Evolutionary conservation across 2,797 vertebrate species (phyloP).

Genomic region (Chelon auratus): DNA sequence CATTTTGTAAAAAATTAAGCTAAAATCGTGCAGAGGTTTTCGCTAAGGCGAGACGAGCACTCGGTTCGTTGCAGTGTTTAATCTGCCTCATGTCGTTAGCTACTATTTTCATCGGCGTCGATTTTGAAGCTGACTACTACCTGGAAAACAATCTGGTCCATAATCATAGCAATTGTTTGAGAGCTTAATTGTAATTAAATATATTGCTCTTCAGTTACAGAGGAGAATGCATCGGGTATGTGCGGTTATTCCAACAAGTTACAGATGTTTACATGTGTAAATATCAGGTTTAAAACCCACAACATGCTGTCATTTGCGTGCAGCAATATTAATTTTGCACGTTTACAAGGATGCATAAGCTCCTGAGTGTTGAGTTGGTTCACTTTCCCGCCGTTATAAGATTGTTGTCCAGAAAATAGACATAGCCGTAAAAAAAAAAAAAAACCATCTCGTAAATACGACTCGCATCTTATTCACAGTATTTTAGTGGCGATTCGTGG

Average conservation of each 20-base stretch:
- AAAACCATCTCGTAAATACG: not conserved
- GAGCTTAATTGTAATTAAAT: not conserved
- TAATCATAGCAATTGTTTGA: constrained; percentile 10
- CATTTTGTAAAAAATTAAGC: constrained; percentile 7
- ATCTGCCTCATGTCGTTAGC: not conserved
- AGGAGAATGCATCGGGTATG: not conserved
- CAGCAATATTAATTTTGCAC: constrained; percentile 7
- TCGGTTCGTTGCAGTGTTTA: not conserved
- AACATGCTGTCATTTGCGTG: not conserved
- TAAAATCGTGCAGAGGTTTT: not conserved
- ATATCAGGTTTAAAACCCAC: rapidly evolving
- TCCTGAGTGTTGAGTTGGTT: not conserved
- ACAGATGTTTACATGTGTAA: rapidly evolving
- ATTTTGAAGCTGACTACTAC: constrained; percentile 65
- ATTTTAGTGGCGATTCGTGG: not conserved
- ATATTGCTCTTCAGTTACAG: rapidly evolving
- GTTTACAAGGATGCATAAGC: constrained; percentile 10
- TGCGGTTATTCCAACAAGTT: not conserved
- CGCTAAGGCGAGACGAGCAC: constrained; percentile 29
- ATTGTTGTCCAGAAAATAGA: constrained; percentile 59
- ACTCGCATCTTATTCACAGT: not conserved
- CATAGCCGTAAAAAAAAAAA: not conserved
- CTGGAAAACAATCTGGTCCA: constrained; percentile 65
- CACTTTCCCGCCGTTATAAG: constrained; percentile 53
- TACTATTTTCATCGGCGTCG: constrained; percentile 31